Conservation (phyloP, 2,888 invertebrate genomes). For the Gastrophysa polygoni region DNA sequence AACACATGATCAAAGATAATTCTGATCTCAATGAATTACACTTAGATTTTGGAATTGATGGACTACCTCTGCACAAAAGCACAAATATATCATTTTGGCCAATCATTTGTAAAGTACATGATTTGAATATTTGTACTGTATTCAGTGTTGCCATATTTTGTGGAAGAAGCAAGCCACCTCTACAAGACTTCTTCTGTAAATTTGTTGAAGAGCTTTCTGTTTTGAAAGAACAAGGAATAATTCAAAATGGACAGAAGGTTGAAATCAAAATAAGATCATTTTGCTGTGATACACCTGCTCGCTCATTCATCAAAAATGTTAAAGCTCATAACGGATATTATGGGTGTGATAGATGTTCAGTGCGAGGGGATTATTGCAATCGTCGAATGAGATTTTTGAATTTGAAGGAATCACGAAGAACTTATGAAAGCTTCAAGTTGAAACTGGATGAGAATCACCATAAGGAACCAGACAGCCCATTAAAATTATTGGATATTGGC, state of each 20-base stretch:
- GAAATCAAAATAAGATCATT: constrained; percentile 13
- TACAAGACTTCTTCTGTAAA: no score
- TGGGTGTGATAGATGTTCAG: constrained; percentile 27
- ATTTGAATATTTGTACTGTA: not conserved
- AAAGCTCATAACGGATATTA: constrained; percentile 33
- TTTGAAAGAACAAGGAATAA: not conserved
- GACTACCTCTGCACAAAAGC: constrained; percentile 15
- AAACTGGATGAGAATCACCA: constrained; percentile 23
- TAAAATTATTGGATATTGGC: constrained; percentile 23
- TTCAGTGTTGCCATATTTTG: no score
- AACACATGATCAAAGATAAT: constrained; percentile 2
- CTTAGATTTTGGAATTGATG: constrained; percentile 17
- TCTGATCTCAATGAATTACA: constrained; percentile 2
- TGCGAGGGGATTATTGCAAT: constrained; percentile 27
- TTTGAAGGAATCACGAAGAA: constrained; percentile 30
- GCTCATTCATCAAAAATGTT: constrained; percentile 25
- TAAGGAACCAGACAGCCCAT: constrained; percentile 29
- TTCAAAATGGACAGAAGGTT: not conserved
- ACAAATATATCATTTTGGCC: constrained; percentile 8
- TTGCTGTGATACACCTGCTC: constrained; percentile 12
- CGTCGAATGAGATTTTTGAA: constrained; percentile 33
- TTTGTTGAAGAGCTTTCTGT: no score
- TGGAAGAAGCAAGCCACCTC: no score
- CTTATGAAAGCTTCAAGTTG: constrained; percentile 17
- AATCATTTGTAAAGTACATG: constrained; percentile 6